A percentile compares a stretch with the other conserved stretches of the same genome.
Conservation (phyloP, 2,888 invertebrate genomes). For the Dasysyrphus tricinctus region DNA sequence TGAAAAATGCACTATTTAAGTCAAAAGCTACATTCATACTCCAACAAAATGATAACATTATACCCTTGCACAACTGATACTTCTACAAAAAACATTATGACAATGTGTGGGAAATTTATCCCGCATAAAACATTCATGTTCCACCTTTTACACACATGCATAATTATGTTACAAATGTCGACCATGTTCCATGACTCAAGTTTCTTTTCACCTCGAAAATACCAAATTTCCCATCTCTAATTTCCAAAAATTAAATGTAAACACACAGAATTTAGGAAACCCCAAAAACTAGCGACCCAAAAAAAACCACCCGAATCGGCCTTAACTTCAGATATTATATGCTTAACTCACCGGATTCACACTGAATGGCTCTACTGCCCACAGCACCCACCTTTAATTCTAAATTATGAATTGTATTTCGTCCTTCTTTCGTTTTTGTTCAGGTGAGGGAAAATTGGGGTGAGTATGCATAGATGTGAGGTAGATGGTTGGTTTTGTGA, state of each 20-base stretch:
- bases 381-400: constrained; percentile 61
- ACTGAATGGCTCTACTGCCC: constrained; percentile 5
- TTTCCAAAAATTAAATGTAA: constrained; percentile 69
- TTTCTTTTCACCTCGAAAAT: not conserved
- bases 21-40: too few species aligned
- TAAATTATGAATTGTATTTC: constrained; percentile 68
- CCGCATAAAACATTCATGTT: constrained; percentile 50
- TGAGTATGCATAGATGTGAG: not conserved
- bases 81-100: not conserved
- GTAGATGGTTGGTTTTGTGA: not conserved
- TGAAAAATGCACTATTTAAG: not conserved
- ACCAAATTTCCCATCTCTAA: constrained; percentile 18
- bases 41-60: not conserved
- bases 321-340: constrained; percentile 8
- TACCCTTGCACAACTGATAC: not conserved
- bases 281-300: constrained; percentile 49
- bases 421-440: not conserved
- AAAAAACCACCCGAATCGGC: constrained; percentile 5
- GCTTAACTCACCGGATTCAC: constrained; percentile 32
- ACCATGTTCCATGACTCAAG: constrained; percentile 28
- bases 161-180: constrained; percentile 64
- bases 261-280: constrained; percentile 65
- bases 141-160: constrained; percentile 39
- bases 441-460: not conserved
- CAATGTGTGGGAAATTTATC: constrained; percentile 45